These are phyloP conservation scores for Sceloporus undulatus DNA, from an alignment of 2,113 vertebrate genomes.

Conservation along the genomic window DNA sequence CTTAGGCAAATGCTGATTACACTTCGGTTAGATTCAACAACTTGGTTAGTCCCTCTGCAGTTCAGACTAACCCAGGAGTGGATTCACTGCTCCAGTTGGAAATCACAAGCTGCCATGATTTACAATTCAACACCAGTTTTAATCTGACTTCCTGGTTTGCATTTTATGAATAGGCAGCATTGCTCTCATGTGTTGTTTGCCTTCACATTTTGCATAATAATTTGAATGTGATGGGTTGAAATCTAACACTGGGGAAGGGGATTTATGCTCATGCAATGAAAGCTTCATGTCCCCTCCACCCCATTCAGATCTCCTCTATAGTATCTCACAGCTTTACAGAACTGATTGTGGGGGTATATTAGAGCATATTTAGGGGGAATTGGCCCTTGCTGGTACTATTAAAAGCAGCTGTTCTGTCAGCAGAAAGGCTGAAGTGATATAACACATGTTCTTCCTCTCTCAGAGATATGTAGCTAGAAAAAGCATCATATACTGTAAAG, in stretches of 20 bases:
- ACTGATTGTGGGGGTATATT: neutral
- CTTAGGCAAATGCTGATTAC: too few species aligned
- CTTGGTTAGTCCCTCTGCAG: too few species aligned
- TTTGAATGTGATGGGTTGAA: neutral
- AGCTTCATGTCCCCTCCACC: neutral
- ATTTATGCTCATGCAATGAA: neutral
- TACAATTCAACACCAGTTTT: too few species aligned
- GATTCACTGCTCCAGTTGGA: too few species aligned
- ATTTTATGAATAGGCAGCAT: too few species aligned
- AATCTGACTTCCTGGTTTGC: too few species aligned
- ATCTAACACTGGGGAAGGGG: neutral
- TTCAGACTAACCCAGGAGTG: too few species aligned
- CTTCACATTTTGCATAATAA: neutral
- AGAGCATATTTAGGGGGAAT: neutral
- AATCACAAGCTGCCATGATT: too few species aligned
- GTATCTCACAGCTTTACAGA: neutral
- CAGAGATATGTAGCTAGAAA: neutral
- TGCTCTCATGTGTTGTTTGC: neutral
- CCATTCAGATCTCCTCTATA: neutral
- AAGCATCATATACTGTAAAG: neutral
- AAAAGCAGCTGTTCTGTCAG: too few species aligned
- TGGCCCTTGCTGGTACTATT: neutral
- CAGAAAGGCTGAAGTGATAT: too few species aligned
- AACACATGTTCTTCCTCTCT: too few species aligned
- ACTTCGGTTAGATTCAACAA: too few species aligned